Percentiles rank a stretch among this genome's conserved stretches.
phyloP scores from a whole-genome alignment of 1,140 invertebrate species.

The Stegodyphus mimosarum region DNA sequence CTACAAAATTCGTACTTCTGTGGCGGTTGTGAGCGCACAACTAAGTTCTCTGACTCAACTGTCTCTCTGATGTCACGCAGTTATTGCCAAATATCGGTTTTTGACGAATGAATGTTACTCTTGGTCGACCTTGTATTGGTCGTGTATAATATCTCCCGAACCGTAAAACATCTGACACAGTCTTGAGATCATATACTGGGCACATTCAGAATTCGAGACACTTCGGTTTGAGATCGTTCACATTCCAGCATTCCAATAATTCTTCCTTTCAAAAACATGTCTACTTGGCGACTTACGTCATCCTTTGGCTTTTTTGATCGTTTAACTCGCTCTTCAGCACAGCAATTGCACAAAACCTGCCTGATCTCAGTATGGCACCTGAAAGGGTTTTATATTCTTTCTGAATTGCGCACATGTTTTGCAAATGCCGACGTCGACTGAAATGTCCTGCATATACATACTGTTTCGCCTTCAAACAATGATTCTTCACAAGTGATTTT shows the following conservation, averaged over 20 bases:
- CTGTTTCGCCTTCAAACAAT: neutral
- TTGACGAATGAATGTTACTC: neutral
- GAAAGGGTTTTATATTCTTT: neutral
- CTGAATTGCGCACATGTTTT: neutral
- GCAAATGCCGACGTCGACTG: neutral
- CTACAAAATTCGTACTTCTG: neutral
- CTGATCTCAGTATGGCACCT: neutral
- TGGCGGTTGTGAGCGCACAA: neutral
- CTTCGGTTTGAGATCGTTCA: neutral
- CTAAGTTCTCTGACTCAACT: neutral
- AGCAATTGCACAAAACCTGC: neutral
- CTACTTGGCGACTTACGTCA: neutral
- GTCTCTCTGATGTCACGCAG: neutral
- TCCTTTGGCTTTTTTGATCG: neutral
- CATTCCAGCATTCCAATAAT: neutral
- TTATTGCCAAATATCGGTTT: neutral
- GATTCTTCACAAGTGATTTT: neutral
- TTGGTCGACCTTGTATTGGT: neutral
- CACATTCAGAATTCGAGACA: neutral
- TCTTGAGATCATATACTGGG: neutral
- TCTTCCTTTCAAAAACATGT: neutral
- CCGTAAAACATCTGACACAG: neutral
- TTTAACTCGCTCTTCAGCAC: neutral
- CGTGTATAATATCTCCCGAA: neutral
- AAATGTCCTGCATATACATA: neutral